A percentile compares a stretch with the other conserved stretches of the same genome.
Evolutionary conservation across 2,113 vertebrate genomes (phyloP).

Genomic region (Urocynchramus pylzowi): DNA sequence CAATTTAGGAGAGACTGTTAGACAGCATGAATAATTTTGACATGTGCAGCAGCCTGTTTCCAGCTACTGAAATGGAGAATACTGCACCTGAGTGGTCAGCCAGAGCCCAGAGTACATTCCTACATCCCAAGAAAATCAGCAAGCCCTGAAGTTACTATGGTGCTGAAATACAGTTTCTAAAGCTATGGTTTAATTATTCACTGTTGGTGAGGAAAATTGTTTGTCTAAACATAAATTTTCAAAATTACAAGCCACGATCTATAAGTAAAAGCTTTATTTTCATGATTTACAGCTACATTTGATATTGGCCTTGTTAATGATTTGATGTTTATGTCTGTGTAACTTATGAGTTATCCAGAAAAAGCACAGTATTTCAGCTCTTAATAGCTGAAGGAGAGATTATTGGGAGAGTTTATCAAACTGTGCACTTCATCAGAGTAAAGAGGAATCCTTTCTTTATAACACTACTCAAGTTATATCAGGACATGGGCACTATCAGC

Average conservation of each 20-base stretch:
- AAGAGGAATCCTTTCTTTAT: neutral
- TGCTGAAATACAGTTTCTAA: neutral
- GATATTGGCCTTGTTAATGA: neutral
- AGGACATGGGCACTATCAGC: neutral
- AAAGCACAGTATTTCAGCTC: neutral
- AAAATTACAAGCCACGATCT: neutral
- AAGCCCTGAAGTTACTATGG: neutral
- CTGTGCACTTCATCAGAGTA: neutral
- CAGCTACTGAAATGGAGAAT: neutral
- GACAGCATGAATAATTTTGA: neutral
- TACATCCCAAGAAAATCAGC: neutral
- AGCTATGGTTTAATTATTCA: neutral
- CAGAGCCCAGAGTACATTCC: neutral
- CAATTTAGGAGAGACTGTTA: neutral
- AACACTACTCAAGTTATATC: neutral
- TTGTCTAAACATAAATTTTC: neutral
- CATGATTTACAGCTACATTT: neutral
- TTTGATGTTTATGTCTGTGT: neutral
- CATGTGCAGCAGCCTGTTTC: neutral
- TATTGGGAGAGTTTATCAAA: neutral
- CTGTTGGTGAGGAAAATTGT: neutral
- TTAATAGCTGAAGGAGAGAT: neutral
- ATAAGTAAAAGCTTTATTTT: neutral
- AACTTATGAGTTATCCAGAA: neutral
- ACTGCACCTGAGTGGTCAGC: neutral